phyloP scores from a whole-genome alignment of 2,113 vertebrate species.

The Pterocles gutturalis region DNA sequence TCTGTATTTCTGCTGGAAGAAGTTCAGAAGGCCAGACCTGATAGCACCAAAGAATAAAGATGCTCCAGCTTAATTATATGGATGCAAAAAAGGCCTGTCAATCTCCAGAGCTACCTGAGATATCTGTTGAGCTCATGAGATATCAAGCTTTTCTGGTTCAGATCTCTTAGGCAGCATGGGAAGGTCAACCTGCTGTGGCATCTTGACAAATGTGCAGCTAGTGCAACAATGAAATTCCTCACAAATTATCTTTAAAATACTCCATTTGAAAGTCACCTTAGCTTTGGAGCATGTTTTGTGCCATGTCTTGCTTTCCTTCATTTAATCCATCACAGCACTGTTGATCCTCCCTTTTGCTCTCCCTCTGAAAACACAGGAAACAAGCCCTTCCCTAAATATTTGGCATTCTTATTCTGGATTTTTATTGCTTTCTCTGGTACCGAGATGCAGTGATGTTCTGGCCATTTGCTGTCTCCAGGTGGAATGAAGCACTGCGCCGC shows the following conservation, averaged over 20 bases:
- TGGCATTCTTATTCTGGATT: not conserved
- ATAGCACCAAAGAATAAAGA: not conserved
- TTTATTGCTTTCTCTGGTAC: not conserved
- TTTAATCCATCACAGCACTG: not conserved
- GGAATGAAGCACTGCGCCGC: not conserved
- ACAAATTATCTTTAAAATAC: slow-evolving; percentile 7
- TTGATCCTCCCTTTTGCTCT: not conserved
- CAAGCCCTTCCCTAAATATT: not conserved
- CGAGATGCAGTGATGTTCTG: not conserved
- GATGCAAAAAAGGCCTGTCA: not conserved
- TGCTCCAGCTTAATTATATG: not conserved
- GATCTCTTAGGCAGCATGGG: not conserved
- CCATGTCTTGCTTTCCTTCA: not conserved
- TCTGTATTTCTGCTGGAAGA: not conserved
- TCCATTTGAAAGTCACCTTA: not conserved
- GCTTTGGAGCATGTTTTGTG: not conserved
- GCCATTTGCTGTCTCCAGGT: not conserved
- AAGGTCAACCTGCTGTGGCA: not conserved
- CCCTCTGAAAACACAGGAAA: not conserved
- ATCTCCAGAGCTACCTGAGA: not conserved
- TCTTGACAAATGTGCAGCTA: not conserved
- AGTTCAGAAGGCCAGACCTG: not conserved
- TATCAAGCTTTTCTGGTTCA: not conserved
- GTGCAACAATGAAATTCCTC: not conserved
- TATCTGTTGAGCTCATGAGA: not conserved